These are phyloP conservation scores for Triplophysa rosa DNA, from an alignment of 2,113 vertebrate genomes.

Conservation along the genomic window DNA sequence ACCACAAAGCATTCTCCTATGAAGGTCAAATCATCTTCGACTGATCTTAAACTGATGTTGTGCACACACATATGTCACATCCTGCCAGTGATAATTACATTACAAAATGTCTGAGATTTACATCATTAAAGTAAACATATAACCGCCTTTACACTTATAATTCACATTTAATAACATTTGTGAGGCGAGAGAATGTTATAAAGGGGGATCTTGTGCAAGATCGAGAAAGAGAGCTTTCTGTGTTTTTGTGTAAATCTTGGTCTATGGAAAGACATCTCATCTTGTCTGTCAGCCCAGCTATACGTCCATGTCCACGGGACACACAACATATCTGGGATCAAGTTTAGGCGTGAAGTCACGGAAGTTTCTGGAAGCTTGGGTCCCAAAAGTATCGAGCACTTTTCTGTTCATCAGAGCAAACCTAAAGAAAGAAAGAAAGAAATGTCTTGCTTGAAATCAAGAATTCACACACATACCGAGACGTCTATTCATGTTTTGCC, in stretches of 20 bases:
- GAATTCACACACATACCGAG: background rate
- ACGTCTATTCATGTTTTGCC: background rate
- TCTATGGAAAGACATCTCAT: background rate
- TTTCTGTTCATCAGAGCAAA: slow-evolving; percentile 94
- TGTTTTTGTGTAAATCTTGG: slow-evolving; percentile 4
- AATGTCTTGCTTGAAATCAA: background rate
- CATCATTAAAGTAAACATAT: slow-evolving; percentile 19
- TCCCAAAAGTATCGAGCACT: slow-evolving; percentile 89
- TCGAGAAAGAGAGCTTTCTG: slow-evolving; percentile 12
- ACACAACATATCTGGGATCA: slow-evolving; percentile 81
- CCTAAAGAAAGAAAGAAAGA: slow-evolving; percentile 69
- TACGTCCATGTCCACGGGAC: slow-evolving; percentile 74
- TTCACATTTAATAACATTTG: slow-evolving; percentile 24
- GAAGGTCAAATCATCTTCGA: slow-evolving; percentile 10
- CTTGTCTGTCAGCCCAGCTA: slow-evolving; percentile 75
- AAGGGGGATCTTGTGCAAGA: background rate
- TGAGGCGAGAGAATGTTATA: background rate
- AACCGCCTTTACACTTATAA: background rate
- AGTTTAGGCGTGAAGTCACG: slow-evolving; percentile 84
- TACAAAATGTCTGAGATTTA: slow-evolving; percentile 15
- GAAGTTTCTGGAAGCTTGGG: slow-evolving; percentile 89
- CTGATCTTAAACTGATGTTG: background rate
- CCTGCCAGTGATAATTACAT: slow-evolving; percentile 11
- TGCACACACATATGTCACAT: background rate
- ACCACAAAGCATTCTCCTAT: background rate